phyloP scores from a whole-genome alignment of 2,797 vertebrate species.

The Spheniscus humboldti region DNA sequence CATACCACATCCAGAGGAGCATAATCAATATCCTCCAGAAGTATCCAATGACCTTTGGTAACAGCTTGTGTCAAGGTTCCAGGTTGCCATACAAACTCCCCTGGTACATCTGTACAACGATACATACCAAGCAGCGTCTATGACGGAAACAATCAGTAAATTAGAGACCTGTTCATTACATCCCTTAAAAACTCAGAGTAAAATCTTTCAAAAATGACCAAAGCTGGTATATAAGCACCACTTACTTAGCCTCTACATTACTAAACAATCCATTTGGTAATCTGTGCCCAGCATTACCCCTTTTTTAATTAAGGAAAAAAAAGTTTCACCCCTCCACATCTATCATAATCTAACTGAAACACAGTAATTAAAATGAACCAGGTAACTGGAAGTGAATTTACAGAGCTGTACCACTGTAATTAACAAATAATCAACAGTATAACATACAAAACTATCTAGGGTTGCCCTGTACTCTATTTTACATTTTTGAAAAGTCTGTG shows the following conservation, averaged over 20 bases:
- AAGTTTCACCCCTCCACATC: background rate
- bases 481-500: background rate
- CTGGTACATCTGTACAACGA: conserved; percentile 93
- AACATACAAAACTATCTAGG: background rate
- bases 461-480: background rate
- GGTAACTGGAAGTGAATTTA: background rate
- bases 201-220: background rate
- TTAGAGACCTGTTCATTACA: background rate
- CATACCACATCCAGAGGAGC: conserved; percentile 94
- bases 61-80: conserved; percentile 93
- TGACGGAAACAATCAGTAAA: background rate
- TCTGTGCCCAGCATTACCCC: background rate
- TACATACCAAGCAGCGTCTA: conserved; percentile 96
- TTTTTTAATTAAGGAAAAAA: background rate
- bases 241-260: background rate
- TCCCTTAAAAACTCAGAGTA: background rate
- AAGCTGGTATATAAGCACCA: background rate
- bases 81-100: conserved; percentile 96
- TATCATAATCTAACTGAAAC: background rate
- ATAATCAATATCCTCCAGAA: conserved; percentile 96
- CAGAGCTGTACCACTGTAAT: background rate
- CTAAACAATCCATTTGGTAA: background rate
- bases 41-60: conserved; percentile 90
- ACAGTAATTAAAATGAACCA: background rate
- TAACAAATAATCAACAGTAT: background rate